A percentile compares a stretch with the other conserved stretches of the same genome.
phyloP scores from a whole-genome alignment of 1,140 invertebrate genomes.

The Cardiocondyla obscurior region DNA sequence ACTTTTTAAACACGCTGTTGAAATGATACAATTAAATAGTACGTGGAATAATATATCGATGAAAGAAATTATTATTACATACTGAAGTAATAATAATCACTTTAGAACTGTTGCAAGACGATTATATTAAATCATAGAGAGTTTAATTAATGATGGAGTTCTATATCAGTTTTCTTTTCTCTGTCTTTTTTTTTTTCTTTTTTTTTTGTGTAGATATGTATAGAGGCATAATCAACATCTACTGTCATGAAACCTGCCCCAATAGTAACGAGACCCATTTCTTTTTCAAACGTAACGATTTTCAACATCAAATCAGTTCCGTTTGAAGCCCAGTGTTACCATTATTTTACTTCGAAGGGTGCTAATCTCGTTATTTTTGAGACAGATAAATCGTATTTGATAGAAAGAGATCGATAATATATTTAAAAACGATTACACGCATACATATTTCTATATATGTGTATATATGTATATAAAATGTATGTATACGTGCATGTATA shows the following conservation, averaged over 20 bases:
- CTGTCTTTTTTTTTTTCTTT: slow-evolving; percentile 75
- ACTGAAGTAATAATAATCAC: slow-evolving; percentile 71
- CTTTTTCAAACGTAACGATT: slow-evolving; percentile 19
- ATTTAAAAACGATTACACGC: slow-evolving; percentile 75
- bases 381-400: slow-evolving; percentile 61
- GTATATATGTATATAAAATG: slow-evolving; percentile 40
- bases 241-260: slow-evolving; percentile 3
- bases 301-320: neutral
- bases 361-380: slow-evolving; percentile 6
- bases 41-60: slow-evolving; percentile 61
- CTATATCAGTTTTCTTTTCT: slow-evolving; percentile 81
- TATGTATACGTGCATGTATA: neutral
- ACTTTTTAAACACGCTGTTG: slow-evolving; percentile 63
- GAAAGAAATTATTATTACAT: slow-evolving; percentile 60
- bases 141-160: slow-evolving; percentile 82
- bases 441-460: slow-evolving; percentile 49
- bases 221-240: slow-evolving; percentile 79
- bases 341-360: neutral
- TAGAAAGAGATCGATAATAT: slow-evolving; percentile 81
- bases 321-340: slow-evolving; percentile 20
- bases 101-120: slow-evolving; percentile 74
- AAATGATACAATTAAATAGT: slow-evolving; percentile 57
- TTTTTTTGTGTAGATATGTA: slow-evolving; percentile 83
- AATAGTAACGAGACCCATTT: slow-evolving; percentile 18
- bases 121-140: slow-evolving; percentile 82